Conservation (phyloP, 2,888 invertebrate species). For the Erpobdella octoculata region DNA sequence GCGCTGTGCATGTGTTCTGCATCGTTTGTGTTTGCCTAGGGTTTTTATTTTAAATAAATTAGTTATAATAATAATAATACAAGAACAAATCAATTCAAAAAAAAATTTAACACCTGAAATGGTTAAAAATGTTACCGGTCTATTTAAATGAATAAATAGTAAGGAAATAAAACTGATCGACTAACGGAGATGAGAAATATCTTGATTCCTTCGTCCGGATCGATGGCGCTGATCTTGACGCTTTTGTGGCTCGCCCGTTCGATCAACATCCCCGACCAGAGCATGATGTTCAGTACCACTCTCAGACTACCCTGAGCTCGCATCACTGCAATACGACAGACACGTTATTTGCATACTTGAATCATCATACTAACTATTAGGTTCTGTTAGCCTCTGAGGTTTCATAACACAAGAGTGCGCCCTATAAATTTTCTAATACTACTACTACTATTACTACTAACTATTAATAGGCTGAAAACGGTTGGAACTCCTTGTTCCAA, state of each 20-base stretch:
- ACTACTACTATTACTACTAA: background rate
- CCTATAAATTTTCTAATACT: no score
- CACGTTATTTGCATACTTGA: no score
- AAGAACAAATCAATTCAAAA: background rate
- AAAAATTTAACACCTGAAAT: background rate
- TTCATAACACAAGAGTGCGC: no score
- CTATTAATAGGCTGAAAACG: no score
- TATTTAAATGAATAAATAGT: background rate
- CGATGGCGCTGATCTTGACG: slow-evolving; percentile 74
- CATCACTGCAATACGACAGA: slow-evolving; percentile 59
- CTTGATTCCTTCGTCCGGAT: slow-evolving; percentile 59
- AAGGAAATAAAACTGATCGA: background rate
- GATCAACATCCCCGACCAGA: slow-evolving; percentile 84
- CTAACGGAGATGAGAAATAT: slow-evolving; percentile 74
- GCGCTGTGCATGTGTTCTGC: slow-evolving; percentile 62
- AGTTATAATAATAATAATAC: background rate
- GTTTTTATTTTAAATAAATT: no score
- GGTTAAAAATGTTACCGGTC: background rate
- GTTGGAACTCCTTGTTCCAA: no score
- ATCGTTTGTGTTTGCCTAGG: slow-evolving; percentile 64
- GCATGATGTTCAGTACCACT: slow-evolving; percentile 83
- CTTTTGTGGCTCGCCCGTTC: slow-evolving; percentile 79
- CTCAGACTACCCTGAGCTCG: slow-evolving; percentile 79
- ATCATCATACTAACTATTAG: no score
- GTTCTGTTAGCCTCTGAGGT: no score